These are phyloP conservation scores for Lasioglossum lativentre DNA, from an alignment of 2,888 invertebrate species.

Conservation along the genomic window DNA sequence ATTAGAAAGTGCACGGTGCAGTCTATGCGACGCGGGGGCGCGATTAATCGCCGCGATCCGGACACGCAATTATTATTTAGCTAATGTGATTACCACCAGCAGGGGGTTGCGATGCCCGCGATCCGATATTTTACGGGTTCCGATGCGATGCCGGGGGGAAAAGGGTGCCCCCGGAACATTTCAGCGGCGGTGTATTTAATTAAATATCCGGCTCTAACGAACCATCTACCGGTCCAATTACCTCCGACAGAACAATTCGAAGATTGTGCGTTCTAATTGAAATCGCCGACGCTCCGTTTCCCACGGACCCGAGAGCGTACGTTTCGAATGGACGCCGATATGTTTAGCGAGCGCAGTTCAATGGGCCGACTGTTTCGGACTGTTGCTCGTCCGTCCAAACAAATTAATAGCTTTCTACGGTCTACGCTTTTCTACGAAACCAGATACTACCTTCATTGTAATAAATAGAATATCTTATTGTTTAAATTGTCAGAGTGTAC, in stretches of 20 bases:
- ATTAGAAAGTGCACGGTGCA: constrained; percentile 39
- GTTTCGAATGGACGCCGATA: constrained; percentile 5
- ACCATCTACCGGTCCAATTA: constrained; percentile 41
- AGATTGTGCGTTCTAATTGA: constrained; percentile 36
- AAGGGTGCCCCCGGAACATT: neutral
- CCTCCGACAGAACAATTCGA: constrained; percentile 29
- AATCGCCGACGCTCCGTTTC: constrained; percentile 1
- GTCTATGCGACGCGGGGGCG: constrained; percentile 4
- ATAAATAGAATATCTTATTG: neutral
- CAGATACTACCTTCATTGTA: too few relatives aligned
- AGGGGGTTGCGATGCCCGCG: neutral
- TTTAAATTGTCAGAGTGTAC: neutral
- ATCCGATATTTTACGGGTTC: constrained; percentile 23
- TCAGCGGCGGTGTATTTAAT: constrained; percentile 36
- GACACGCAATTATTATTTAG: constrained; percentile 38
- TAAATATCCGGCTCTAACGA: constrained; percentile 54
- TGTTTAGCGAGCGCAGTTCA: neutral
- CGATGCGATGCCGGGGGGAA: neutral
- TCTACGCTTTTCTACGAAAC: neutral
- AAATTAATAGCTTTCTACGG: neutral
- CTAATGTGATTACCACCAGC: constrained; percentile 41
- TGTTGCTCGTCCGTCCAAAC: neutral
- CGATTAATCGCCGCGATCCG: constrained; percentile 33
- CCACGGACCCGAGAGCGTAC: neutral
- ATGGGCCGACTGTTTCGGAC: neutral